These are phyloP conservation scores for Eublepharis macularius DNA, from an alignment of 2,113 vertebrate genomes.

Conservation along the genomic window DNA sequence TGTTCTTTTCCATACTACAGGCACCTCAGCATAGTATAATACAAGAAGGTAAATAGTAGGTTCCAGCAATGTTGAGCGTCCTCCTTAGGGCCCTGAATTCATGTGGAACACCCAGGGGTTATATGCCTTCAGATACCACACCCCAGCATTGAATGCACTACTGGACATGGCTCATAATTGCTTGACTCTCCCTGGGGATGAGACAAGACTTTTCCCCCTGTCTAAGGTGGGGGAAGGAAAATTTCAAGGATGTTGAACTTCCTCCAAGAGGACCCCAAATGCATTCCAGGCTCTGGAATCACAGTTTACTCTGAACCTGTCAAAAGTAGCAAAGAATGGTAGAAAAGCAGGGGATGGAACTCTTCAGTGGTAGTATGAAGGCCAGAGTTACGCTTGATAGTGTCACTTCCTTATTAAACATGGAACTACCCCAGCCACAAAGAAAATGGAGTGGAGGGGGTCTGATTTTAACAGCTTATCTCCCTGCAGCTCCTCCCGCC, in stretches of 20 bases:
- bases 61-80: background rate
- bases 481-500: background rate
- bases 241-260: background rate
- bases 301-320: background rate
- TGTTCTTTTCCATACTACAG: no score
- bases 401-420: background rate
- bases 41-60: background rate
- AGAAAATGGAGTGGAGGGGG: background rate
- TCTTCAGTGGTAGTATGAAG: background rate
- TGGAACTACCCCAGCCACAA: background rate
- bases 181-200: no score
- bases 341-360: background rate
- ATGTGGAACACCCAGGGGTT: no score
- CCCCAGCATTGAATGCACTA: no score
- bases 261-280: background rate
- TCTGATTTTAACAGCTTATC: background rate
- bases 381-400: no score
- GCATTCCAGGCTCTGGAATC: background rate
- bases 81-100: no score
- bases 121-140: no score
- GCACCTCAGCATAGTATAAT: background rate
- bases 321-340: background rate
- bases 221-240: background rate
- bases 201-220: no score
- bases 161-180: no score